phyloP scores from a whole-genome alignment of 1,140 invertebrate genomes.

The Lucilia cuprina region DNA sequence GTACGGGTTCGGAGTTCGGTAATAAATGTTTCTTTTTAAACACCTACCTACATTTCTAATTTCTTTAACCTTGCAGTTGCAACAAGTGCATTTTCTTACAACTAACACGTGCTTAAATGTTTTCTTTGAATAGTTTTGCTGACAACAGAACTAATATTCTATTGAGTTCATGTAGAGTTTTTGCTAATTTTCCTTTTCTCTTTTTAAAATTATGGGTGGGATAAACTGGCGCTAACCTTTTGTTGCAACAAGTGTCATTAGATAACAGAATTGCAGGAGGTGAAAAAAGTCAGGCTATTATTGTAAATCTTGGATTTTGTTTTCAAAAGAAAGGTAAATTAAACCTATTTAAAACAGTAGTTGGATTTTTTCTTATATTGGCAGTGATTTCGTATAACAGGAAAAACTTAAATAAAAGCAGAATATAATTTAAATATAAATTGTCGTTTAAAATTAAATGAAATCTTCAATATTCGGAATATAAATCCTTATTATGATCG shows the following conservation, averaged over 20 bases:
- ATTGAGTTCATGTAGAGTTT: neutral
- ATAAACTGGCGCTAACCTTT: neutral
- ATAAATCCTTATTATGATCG: too few relatives aligned
- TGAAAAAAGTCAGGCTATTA: neutral
- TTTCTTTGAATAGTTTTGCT: neutral
- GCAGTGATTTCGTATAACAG: too few relatives aligned
- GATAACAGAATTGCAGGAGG: neutral
- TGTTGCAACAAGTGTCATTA: neutral
- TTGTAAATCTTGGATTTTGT: neutral
- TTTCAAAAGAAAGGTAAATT: neutral
- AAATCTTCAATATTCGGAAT: too few relatives aligned
- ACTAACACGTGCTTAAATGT: neutral
- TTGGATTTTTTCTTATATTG: too few relatives aligned
- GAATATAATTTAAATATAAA: too few relatives aligned
- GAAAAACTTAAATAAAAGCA: too few relatives aligned
- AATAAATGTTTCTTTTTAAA: too few relatives aligned
- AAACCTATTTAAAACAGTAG: too few relatives aligned
- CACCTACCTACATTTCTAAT: too few relatives aligned
- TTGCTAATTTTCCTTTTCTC: neutral
- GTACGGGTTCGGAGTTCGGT: too few relatives aligned
- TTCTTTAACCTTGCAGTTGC: neutral
- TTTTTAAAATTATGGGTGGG: neutral
- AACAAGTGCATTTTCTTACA: neutral
- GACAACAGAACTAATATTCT: neutral
- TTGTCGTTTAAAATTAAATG: too few relatives aligned